phyloP scores from a whole-genome alignment of 2,888 invertebrate species.

The Acleris emargana region DNA sequence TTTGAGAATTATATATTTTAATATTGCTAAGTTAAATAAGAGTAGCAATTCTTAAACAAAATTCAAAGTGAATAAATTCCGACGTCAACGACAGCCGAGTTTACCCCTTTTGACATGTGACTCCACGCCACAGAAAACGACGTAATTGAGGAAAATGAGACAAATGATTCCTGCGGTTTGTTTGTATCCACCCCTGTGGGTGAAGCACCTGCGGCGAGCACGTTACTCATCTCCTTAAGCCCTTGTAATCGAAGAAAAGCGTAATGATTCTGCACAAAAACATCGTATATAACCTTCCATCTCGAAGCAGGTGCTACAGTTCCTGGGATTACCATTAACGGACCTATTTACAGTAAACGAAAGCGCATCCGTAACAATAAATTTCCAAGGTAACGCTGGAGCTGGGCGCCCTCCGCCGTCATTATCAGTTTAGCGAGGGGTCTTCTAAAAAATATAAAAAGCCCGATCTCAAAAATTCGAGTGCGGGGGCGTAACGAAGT shows the following conservation, averaged over 20 bases:
- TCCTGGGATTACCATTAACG: constrained; percentile 67
- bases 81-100: constrained; percentile 44
- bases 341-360: constrained; percentile 67
- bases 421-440: constrained; percentile 80
- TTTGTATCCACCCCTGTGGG: constrained; percentile 46
- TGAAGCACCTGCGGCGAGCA: constrained; percentile 33
- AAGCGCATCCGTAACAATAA: constrained; percentile 72
- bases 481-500: constrained; percentile 80
- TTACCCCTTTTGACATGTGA: constrained; percentile 70
- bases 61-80: too few species aligned
- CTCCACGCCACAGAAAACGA: constrained; percentile 63
- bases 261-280: constrained; percentile 41
- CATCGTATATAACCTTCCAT: constrained; percentile 40
- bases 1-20: too few species aligned
- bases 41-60: too few species aligned
- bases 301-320: constrained; percentile 64
- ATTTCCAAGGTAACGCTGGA: constrained; percentile 71
- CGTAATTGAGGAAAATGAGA: constrained; percentile 78
- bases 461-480: constrained; percentile 72
- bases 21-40: too few species aligned
- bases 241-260: constrained; percentile 33
- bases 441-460: constrained; percentile 73
- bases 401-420: constrained; percentile 59
- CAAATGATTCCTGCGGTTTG: constrained; percentile 70
- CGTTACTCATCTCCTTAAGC: constrained; percentile 35